These are phyloP conservation scores for Gasterosteus nipponicus DNA, from an alignment of 2,113 vertebrate genomes.

Conservation along the genomic window DNA sequence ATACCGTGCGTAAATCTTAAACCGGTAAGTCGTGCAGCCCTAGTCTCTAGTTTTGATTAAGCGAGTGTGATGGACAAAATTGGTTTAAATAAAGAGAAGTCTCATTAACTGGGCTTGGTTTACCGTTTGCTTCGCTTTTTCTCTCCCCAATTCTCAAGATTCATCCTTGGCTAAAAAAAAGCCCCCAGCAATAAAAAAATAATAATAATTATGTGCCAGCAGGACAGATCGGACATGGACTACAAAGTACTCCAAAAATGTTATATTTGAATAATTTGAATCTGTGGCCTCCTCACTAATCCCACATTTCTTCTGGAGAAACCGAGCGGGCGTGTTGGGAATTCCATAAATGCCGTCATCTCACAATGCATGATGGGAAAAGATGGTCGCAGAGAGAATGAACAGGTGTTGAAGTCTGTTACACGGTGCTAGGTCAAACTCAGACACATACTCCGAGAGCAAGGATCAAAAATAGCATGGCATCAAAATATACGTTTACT, in stretches of 20 bases:
- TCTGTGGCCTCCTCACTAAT: neutral
- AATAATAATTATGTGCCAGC: neutral
- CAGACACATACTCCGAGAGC: slow-evolving; percentile 18
- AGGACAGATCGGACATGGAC: neutral
- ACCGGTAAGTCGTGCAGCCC: no score
- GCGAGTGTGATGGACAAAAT: neutral
- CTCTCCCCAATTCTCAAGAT: neutral
- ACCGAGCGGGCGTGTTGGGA: neutral
- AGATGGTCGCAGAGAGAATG: slow-evolving; percentile 59
- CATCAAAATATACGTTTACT: neutral
- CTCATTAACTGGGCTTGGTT: neutral
- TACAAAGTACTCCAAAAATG: neutral
- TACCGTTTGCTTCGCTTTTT: neutral
- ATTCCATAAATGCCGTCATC: slow-evolving; percentile 54
- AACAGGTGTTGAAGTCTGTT: slow-evolving; percentile 70
- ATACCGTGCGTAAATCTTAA: no score
- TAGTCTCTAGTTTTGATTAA: no score
- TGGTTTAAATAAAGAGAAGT: neutral
- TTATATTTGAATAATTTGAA: neutral
- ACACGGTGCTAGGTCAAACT: slow-evolving; percentile 52
- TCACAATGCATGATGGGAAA: slow-evolving; percentile 55
- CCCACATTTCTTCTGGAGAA: neutral
- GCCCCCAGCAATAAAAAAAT: no score
- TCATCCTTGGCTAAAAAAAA: neutral
- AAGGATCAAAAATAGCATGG: neutral